Base-by-base conservation (phyloP, 2,888 invertebrate species). In the Meta bourneti region DNA sequence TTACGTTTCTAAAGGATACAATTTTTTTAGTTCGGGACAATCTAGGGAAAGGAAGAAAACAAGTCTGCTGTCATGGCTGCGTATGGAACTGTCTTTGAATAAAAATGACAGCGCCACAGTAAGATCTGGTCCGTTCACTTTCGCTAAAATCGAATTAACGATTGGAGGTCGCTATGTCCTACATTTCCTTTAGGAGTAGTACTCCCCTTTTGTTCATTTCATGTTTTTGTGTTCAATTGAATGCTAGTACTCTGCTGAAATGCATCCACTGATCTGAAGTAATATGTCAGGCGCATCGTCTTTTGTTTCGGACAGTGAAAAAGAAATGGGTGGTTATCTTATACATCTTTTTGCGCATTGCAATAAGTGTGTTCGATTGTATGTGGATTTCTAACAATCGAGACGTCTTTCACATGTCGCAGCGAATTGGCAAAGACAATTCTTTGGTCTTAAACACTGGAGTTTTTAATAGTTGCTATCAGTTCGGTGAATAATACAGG, bases 131-230 rank as follows among this genome's bases (percentile, higher is more conserved):
- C 79, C 80, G 54, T 85, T 79, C 80, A 72, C 79, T 90, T 85
- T 49, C 90, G 20, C 79, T 69, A 75, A 90, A 90, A 90, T 90
- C 85, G 78, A 90, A 90, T 90, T 90, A 90, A 80, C 85, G 84
- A 61, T 90, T 77, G 85, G 52, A 85, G 83, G 54, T 74, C 79
- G 52, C 72, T 34, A 16, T 81, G 71, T 49, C 88, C 74, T 61
- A 80, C 83, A 78, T 83, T 89, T 83, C 54, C 84, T 75, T 84
- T 61, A 61, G 19, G 75, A 75, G 48, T 61, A 34, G 75, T 74
- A 75, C 74, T 84, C 74, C 54, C 84, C 11, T 52, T 74, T 72
- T 84, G 74, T 72, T 51, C 52, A 82, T 82, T 82, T 82, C 82
- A 82, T 84, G 84, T 84, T 84, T 84, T 84, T 84, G 84, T 75